Base-by-base conservation (phyloP, 30 jellyfish, hydroid and myxozoan genomes). In the Pelagia noctiluca region DNA sequence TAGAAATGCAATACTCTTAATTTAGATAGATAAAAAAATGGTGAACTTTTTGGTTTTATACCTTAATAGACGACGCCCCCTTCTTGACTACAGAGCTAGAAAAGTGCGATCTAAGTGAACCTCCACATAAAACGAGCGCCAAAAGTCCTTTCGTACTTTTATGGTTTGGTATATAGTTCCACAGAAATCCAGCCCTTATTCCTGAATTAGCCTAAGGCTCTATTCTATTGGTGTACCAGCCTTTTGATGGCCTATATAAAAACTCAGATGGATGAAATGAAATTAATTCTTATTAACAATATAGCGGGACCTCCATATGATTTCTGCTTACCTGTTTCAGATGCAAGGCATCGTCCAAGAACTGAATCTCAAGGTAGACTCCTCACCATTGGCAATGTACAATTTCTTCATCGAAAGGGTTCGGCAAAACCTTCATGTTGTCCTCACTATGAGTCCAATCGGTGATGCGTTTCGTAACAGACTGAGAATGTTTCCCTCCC, bases 361-460 rank as follows among this genome's bases (percentile, higher is more conserved):
- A 53, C 31, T 82, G 85, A 82, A 82, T 52, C 73, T 82, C 24
- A 82, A 68, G 42, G 92, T 82, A 2, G 92, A 82, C 22, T 82
- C 92, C 19, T 82, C 92, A 0, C 92, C 92, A 19, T 68, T 82
- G 46, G 92, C 92, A 28, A 82, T 82, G 92, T 82, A 82, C 69
- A 82, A 67, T 33, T 82, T 82, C 78, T 82, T 82, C 76, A 82
- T 82, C 57, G 92, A 82, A 32, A 49, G 92, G 21, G 92, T 82
- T 46, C 71, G 92, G n/a, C 84, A 70, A 65, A 82, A 82, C 52
- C 92, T 82, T 23, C 92, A 82, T 54, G 78, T 82, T 67, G 92
- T 82, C 26, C 23, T 82, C 23, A 82, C 92, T 12, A 82, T 82
- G 92, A 82, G 92, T 35, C 85, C 92, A 48, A 68, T 82, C 33